These are phyloP conservation scores for Orchesella cincta DNA, from an alignment of 1,140 invertebrate genomes.

Conservation along the genomic window DNA sequence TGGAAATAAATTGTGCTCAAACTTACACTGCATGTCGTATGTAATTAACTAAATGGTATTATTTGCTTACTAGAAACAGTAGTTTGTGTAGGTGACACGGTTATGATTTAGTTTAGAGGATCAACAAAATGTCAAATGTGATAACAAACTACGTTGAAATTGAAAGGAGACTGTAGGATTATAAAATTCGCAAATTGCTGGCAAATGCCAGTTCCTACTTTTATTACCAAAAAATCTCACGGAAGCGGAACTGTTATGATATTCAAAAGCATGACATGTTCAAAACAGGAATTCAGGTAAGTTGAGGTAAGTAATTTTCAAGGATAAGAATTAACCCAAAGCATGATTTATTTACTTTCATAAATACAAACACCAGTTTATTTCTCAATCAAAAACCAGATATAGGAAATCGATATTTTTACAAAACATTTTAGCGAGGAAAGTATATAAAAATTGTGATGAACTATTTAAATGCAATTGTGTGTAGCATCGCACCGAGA, in stretches of 20 bases:
- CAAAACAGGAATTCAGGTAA: no score
- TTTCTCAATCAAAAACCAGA: constrained; percentile 13
- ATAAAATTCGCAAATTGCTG: no score
- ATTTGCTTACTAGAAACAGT: background rate
- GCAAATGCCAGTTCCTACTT: no score
- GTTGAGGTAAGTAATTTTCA: constrained; percentile 29
- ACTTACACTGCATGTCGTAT: background rate
- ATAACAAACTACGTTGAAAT: background rate
- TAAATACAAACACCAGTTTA: constrained; percentile 23
- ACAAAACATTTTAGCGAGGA: constrained; percentile 35
- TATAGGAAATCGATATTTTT: constrained; percentile 33
- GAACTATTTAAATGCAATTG: constrained; percentile 88
- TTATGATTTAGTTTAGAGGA: background rate
- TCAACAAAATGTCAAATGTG: background rate
- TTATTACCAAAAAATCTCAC: no score
- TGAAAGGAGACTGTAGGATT: no score
- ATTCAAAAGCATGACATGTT: no score
- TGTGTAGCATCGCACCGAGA: constrained; percentile 98
- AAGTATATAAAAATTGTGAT: constrained; percentile 16
- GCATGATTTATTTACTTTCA: background rate
- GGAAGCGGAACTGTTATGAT: no score
- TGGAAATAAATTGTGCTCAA: background rate
- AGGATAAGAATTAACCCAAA: background rate
- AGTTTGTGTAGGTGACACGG: background rate
- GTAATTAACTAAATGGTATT: background rate